These are phyloP conservation scores for Ivindomyrus marchei DNA, from an alignment of 2,113 vertebrate genomes.

Conservation along the genomic window DNA sequence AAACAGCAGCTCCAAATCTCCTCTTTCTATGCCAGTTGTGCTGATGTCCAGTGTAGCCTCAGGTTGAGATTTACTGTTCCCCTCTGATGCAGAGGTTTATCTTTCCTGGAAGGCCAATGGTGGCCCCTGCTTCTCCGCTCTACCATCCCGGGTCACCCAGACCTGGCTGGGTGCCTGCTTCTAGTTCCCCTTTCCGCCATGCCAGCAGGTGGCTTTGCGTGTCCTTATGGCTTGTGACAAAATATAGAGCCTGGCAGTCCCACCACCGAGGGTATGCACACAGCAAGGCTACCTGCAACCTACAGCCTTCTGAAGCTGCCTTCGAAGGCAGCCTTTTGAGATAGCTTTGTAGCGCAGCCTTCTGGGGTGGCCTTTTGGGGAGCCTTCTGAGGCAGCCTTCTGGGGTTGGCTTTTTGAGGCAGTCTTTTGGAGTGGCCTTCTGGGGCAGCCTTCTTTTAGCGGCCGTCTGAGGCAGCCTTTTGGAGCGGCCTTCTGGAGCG, in stretches of 20 bases:
- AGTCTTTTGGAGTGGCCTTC: neutral
- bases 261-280: too few species aligned
- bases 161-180: neutral
- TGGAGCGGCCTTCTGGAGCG: neutral
- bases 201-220: neutral
- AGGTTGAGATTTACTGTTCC: neutral
- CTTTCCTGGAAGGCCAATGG: neutral
- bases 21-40: neutral
- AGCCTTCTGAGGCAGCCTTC: too few species aligned
- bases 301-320: too few species aligned
- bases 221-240: neutral
- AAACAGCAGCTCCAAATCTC: neutral
- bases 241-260: too few species aligned
- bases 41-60: neutral
- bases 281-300: too few species aligned
- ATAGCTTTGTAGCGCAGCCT: too few species aligned
- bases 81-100: neutral
- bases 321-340: too few species aligned
- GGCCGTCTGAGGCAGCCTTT: neutral
- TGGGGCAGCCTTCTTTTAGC: too few species aligned
- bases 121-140: neutral
- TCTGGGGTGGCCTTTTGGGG: neutral
- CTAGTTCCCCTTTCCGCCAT: neutral
- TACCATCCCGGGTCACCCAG: neutral
- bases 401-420: neutral